Conservation (phyloP, 2,797 vertebrate species). For the Scyliorhinus canicula region DNA sequence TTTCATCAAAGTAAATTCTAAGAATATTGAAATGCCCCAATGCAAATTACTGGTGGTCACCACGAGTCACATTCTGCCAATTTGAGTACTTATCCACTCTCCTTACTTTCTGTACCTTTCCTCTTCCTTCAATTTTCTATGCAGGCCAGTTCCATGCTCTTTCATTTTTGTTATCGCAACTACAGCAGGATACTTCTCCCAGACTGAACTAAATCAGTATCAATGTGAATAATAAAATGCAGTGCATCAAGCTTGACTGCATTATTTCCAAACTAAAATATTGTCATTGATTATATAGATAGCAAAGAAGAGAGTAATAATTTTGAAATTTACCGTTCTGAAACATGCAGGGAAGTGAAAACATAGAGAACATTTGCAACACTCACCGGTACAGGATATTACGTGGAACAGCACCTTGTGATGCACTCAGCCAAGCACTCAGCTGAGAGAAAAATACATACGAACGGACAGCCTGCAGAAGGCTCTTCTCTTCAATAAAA, state of each 20-base stretch:
- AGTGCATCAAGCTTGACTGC: background rate
- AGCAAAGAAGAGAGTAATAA: background rate
- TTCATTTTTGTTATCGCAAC: background rate
- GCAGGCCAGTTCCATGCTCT: background rate
- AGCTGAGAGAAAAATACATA: constrained; percentile 99
- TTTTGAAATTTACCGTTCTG: background rate
- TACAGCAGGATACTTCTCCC: background rate
- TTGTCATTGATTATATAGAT: background rate
- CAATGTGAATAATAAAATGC: background rate
- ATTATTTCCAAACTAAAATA: background rate
- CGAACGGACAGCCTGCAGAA: constrained; percentile 88
- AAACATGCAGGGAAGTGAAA: background rate
- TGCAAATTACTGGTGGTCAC: background rate
- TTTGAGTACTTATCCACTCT: background rate
- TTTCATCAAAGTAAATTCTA: background rate
- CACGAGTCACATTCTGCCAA: background rate
- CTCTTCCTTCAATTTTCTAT: background rate
- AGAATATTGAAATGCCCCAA: background rate
- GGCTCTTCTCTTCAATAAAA: constrained; percentile 92
- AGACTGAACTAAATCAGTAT: background rate
- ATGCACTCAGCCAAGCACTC: constrained; percentile 96
- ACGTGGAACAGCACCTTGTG: constrained; percentile 91
- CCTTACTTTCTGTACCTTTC: background rate
- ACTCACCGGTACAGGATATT: constrained; percentile 95
- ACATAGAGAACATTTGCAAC: background rate